Evolutionary conservation across 2,113 vertebrate species (phyloP).

Genomic region (Apteryx mantelli): DNA sequence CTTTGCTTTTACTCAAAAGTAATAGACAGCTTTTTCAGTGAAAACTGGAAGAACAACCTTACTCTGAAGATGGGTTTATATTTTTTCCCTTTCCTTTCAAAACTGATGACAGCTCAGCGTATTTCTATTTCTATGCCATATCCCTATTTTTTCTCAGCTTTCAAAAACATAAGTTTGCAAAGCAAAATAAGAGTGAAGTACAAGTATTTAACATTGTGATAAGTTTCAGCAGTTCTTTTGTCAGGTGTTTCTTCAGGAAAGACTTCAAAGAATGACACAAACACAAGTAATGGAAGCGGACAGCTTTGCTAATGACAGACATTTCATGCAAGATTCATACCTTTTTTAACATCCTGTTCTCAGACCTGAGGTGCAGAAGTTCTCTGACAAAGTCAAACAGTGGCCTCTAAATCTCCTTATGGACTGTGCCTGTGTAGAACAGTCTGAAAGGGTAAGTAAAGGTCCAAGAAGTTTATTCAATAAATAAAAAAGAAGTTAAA

Average conservation of each 20-base stretch:
- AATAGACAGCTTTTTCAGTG: background rate
- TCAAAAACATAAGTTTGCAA: background rate
- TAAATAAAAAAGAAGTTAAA: background rate
- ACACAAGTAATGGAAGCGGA: slow-evolving; percentile 12
- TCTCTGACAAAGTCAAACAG: background rate
- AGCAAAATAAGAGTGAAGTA: background rate
- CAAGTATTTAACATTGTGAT: background rate
- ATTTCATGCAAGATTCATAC: background rate
- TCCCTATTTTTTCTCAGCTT: background rate
- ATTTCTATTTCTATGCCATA: background rate
- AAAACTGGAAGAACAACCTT: background rate
- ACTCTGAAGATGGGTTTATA: background rate
- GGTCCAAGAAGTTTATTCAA: background rate
- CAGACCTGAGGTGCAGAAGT: background rate
- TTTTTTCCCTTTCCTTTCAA: background rate
- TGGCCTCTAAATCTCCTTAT: background rate
- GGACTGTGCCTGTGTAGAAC: background rate
- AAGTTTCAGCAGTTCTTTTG: background rate
- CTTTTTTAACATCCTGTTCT: background rate
- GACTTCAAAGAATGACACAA: slow-evolving; percentile 30
- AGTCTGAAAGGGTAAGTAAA: background rate
- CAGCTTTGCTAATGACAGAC: slow-evolving; percentile 28
- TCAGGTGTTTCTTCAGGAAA: slow-evolving; percentile 2
- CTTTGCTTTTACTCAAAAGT: background rate
- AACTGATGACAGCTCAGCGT: background rate